Percentiles rank a stretch among this genome's conserved stretches.
phyloP scores from a whole-genome alignment of 2,888 invertebrate genomes.

The Trissolcus japonicus region DNA sequence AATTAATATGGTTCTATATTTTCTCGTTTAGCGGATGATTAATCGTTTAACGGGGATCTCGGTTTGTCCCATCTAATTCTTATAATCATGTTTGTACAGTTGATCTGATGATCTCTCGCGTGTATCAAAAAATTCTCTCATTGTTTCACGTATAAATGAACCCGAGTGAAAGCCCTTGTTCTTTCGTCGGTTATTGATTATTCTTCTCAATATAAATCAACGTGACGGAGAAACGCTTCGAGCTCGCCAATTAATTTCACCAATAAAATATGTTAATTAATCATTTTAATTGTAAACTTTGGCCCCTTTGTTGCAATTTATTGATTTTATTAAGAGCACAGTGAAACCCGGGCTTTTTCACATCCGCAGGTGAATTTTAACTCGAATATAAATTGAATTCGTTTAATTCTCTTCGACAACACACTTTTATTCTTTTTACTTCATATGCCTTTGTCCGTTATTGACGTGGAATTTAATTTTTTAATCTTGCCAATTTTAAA shows the following conservation, averaged over 20 bases:
- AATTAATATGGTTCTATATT: conserved; percentile 48
- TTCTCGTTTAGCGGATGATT: conserved; percentile 50
- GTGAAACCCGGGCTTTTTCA: too few relatives aligned
- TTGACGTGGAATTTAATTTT: conserved; percentile 6
- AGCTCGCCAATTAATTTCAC: not conserved
- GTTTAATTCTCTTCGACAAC: too few relatives aligned
- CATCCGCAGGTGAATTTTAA: too few relatives aligned
- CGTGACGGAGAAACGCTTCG: conserved; percentile 11
- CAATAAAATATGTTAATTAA: conserved; percentile 9
- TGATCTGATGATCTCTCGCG: conserved; percentile 23
- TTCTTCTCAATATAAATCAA: conserved; percentile 32
- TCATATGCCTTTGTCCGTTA: too few relatives aligned
- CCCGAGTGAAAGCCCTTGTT: conserved; percentile 30
- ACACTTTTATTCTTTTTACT: too few relatives aligned
- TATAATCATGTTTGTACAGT: conserved; percentile 34
- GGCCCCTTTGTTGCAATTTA: not conserved
- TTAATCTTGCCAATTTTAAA: conserved; percentile 5
- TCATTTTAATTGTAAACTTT: not conserved
- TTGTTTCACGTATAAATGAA: conserved; percentile 41
- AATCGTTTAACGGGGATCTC: conserved; percentile 50
- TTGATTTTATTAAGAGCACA: too few relatives aligned
- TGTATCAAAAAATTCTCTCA: conserved; percentile 19
- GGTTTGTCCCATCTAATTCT: conserved; percentile 34
- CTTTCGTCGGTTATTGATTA: conserved; percentile 32
- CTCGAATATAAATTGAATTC: too few relatives aligned